Evolutionary conservation across 2,797 vertebrate species (phyloP).

Genomic region (Meriones psammophilus): DNA sequence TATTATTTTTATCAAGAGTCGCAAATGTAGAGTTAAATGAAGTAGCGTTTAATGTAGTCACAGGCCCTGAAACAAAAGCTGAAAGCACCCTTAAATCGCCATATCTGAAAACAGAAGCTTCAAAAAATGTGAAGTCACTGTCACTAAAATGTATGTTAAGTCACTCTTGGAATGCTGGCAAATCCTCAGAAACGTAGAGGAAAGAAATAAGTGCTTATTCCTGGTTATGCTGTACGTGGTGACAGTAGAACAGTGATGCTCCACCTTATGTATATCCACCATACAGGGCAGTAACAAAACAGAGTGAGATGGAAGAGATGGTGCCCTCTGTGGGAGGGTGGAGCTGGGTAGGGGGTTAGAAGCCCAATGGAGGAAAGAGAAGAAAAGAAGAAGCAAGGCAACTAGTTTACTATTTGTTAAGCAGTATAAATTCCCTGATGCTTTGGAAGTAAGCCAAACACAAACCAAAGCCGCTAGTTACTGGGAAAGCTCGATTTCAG

Average conservation of each 20-base stretch:
- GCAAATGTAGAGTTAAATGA: constrained; percentile 42
- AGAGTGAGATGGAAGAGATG: not conserved
- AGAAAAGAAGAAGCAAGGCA: not conserved
- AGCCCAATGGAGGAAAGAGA: not conserved
- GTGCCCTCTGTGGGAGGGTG: not conserved
- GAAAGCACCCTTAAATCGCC: not conserved
- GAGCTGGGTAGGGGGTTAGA: not conserved
- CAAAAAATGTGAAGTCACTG: not conserved
- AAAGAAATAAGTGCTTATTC: not conserved
- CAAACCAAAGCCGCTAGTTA: not conserved
- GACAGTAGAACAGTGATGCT: not conserved
- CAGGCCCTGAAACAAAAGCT: constrained; percentile 6
- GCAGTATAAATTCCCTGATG: not conserved
- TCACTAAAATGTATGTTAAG: not conserved
- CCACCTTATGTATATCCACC: not conserved
- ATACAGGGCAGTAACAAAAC: not conserved
- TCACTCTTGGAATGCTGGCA: not conserved
- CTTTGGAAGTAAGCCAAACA: constrained; percentile 1
- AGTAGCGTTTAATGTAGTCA: not conserved
- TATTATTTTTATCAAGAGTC: constrained; percentile 60
- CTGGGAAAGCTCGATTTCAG: not conserved
- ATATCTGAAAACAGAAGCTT: constrained; percentile 40
- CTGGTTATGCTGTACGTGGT: not conserved
- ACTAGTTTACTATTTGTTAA: constrained; percentile 12
- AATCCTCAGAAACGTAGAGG: not conserved